A percentile compares a stretch with the other conserved stretches of the same genome.
phyloP scores from a whole-genome alignment of 2,888 invertebrate genomes.

The Machimus rusticus region DNA sequence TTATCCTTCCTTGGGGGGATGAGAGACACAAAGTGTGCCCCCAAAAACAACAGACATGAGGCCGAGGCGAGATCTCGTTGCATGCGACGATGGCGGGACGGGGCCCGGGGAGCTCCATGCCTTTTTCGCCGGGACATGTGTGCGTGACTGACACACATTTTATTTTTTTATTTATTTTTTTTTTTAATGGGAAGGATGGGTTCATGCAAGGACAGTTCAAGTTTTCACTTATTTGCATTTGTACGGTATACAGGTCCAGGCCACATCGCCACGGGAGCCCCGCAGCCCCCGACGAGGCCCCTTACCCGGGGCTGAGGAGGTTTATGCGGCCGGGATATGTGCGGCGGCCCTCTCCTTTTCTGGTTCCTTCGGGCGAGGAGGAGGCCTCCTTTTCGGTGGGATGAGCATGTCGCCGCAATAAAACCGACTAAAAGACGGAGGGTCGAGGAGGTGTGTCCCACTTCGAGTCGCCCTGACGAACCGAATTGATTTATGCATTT shows the following conservation, averaged over 20 bases:
- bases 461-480: neutral
- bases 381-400: slow-evolving; percentile 13
- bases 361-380: neutral
- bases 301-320: neutral
- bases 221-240: slow-evolving; percentile 43
- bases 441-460: slow-evolving; percentile 37
- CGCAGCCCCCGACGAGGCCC: neutral
- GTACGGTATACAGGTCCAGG: neutral
- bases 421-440: neutral
- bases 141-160: slow-evolving; percentile 43
- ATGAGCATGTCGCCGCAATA: slow-evolving; percentile 39
- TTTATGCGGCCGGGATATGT: neutral
- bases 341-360: neutral
- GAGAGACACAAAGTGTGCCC: slow-evolving; percentile 34
- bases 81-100: neutral
- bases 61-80: neutral
- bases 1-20: slow-evolving; percentile 36
- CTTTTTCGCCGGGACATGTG: slow-evolving; percentile 19
- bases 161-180: neutral
- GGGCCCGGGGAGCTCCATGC: neutral
- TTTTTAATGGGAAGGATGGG: slow-evolving; percentile 29
- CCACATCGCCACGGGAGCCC: neutral
- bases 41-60: slow-evolving; percentile 37
- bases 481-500: slow-evolving; percentile 23
- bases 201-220: slow-evolving; percentile 42